Percentiles rank a stretch among this genome's conserved stretches.
These are phyloP conservation scores for Spatulosminthurus flaviceps DNA, from an alignment of 2,888 invertebrate species.

Conservation along the genomic window DNA sequence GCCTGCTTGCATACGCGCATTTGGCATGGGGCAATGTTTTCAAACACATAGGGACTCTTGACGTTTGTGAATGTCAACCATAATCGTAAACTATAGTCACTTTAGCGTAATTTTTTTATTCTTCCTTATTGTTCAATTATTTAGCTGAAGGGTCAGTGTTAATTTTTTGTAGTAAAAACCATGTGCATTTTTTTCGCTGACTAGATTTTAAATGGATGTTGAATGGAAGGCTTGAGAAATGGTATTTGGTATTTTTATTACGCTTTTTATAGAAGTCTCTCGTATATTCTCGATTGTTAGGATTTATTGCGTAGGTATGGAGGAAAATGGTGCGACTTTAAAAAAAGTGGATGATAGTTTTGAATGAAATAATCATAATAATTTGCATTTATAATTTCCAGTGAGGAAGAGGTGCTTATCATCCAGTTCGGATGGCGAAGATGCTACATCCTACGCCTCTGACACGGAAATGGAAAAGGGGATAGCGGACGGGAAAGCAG, in stretches of 20 bases:
- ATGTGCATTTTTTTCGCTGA: no score
- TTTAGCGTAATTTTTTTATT: background rate
- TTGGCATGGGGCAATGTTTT: background rate
- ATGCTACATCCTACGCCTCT: conserved; percentile 41
- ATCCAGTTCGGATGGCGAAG: conserved; percentile 59
- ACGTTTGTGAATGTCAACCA: conserved; percentile 8
- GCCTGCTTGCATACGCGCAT: background rate
- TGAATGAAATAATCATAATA: no score
- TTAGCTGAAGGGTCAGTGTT: no score
- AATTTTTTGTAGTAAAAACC: no score
- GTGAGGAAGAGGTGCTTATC: conserved; percentile 54
- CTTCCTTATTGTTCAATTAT: background rate
- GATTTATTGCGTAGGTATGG: no score
- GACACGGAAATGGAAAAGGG: conserved; percentile 45
- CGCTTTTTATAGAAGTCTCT: no score
- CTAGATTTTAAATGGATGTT: no score
- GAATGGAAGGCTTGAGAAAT: no score
- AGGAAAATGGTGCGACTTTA: no score
- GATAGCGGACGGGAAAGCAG: conserved; percentile 28
- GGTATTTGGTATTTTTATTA: no score
- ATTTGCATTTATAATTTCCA: conserved; percentile 31
- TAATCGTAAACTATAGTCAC: background rate
- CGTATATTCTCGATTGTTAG: no score
- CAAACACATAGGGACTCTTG: background rate
- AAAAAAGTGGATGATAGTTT: no score